A percentile compares a stretch with the other conserved stretches of the same genome.
phyloP scores from a whole-genome alignment of 2,888 invertebrate species.

The Steinernema carpocapsae region DNA sequence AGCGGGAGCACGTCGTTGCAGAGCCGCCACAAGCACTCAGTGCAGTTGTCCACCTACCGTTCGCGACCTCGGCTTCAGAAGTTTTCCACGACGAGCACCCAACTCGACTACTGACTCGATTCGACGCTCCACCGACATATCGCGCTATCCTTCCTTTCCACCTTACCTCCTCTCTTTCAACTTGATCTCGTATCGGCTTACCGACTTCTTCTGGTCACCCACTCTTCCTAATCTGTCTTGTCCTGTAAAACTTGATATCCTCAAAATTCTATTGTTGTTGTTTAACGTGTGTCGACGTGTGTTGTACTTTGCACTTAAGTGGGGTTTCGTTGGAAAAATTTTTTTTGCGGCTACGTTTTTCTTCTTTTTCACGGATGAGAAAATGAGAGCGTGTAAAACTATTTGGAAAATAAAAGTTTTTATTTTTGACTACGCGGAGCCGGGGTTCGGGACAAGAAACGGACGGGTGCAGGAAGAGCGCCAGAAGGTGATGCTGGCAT shows the following conservation, averaged over 20 bases:
- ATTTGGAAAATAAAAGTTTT: conserved; percentile 21
- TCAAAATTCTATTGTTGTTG: too few species aligned
- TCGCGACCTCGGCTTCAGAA: conserved; percentile 22
- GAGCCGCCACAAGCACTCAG: conserved; percentile 23
- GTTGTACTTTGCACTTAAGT: not conserved
- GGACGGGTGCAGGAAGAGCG: not conserved
- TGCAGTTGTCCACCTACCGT: conserved; percentile 21
- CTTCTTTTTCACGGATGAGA: not conserved
- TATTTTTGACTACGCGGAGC: not conserved
- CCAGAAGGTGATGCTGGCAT: too few species aligned
- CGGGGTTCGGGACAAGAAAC: not conserved
- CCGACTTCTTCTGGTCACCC: not conserved
- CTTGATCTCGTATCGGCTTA: not conserved
- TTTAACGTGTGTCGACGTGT: too few species aligned
- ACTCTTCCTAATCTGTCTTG: too few species aligned
- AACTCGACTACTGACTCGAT: conserved; percentile 5
- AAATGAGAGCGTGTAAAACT: conserved; percentile 2
- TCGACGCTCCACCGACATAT: conserved; percentile 4
- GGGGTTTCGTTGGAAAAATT: not conserved
- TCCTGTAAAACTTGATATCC: too few species aligned
- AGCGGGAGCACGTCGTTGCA: conserved; percentile 9
- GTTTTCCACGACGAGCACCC: conserved; percentile 28
- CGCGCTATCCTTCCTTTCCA: conserved; percentile 4
- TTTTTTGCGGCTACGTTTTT: not conserved
- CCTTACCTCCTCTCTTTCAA: conserved; percentile 1